Conservation (phyloP, 2,113 vertebrate genomes). For the Rhombomys opimus region DNA sequence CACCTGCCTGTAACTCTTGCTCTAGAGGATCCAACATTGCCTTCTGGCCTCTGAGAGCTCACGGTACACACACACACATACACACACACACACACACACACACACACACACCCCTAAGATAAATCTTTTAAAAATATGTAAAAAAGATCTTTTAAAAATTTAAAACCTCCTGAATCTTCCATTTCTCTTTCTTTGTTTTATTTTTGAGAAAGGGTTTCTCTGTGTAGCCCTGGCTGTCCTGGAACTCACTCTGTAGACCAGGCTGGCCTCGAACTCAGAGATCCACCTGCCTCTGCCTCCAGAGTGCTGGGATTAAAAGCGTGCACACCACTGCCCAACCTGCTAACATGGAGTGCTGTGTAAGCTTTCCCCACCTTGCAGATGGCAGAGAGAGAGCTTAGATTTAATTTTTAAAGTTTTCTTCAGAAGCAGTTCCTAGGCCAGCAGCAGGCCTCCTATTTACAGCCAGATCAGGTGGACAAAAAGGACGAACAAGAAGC, state of each 20-base stretch:
- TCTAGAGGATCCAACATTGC: not conserved
- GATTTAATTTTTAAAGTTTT: slow-evolving; percentile 35
- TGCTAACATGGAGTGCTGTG: not conserved
- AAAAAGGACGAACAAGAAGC: not conserved
- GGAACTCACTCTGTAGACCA: not conserved
- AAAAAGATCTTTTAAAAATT: not conserved
- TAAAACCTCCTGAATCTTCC: not conserved
- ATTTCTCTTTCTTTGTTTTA: not conserved
- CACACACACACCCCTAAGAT: not conserved
- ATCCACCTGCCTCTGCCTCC: not conserved
- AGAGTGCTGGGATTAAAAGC: not conserved
- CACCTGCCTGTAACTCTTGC: not conserved
- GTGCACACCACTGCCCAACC: not conserved
- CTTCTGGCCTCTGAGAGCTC: not conserved
- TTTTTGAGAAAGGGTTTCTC: not conserved
- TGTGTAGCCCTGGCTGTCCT: not conserved
- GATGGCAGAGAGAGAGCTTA: not conserved
- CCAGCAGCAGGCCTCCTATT: not conserved
- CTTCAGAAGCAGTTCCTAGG: slow-evolving; percentile 27
- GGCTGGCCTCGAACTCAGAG: not conserved
- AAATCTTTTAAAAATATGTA: not conserved
- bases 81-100: not conserved
- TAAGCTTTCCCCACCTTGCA: not conserved
- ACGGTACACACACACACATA: too few species aligned
- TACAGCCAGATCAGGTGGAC: not conserved